Conservation (phyloP, 2,113 vertebrate genomes). For the Megaceryle maxima region DNA sequence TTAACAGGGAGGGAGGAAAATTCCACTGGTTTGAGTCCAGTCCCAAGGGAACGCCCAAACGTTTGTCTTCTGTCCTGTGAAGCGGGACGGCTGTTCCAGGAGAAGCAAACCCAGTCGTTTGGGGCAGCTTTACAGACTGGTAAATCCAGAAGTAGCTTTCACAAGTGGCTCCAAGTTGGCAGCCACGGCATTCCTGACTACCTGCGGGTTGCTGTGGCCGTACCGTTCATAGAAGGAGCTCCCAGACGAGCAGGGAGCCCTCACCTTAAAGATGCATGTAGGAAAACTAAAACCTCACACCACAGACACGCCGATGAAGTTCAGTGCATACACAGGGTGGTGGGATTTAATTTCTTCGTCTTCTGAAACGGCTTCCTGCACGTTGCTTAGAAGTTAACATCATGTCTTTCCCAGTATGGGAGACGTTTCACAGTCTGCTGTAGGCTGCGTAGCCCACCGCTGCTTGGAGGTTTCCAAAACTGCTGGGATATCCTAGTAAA, state of each 20-base stretch:
- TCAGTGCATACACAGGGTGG: background rate
- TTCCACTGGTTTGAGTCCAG: background rate
- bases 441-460: background rate
- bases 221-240: background rate
- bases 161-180: background rate
- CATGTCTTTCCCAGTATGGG: background rate
- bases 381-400: background rate
- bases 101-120: background rate
- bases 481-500: background rate
- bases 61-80: background rate
- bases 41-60: background rate
- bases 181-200: background rate
- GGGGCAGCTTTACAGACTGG: background rate
- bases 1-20: background rate
- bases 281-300: background rate
- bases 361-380: background rate
- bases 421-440: background rate
- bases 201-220: background rate
- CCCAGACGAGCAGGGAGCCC: background rate
- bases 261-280: fast-evolving
- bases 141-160: background rate
- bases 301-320: no score
- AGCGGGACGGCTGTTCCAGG: background rate
- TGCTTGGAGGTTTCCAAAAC: background rate
- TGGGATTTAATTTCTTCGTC: background rate